Evolutionary conservation across 2,113 vertebrate species (phyloP).

Genomic region (Xiphophorus hellerii): DNA sequence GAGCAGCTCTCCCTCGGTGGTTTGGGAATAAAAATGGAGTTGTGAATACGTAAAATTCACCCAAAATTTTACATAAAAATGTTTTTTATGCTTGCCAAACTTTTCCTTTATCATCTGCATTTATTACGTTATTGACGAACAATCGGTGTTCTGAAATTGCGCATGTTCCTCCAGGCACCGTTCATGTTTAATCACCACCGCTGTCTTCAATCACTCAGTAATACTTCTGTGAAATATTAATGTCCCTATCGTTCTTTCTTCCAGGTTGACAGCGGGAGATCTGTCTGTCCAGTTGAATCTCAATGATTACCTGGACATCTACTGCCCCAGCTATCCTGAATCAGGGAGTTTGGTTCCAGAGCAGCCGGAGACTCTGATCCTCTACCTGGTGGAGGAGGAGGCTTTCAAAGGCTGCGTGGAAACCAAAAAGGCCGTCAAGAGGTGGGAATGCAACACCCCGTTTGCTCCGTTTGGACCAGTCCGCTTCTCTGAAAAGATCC

Average conservation of each 20-base stretch:
- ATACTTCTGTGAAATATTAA: slow-evolving; percentile 48
- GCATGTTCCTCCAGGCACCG: slow-evolving; percentile 38
- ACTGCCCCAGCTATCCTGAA: slow-evolving; percentile 89
- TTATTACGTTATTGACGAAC: slow-evolving; percentile 50
- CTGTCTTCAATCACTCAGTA: slow-evolving; percentile 18
- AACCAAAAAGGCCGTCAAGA: slow-evolving; percentile 89
- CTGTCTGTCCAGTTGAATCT: slow-evolving; percentile 92
- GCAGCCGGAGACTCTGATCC: slow-evolving; percentile 87
- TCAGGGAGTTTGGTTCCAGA: slow-evolving; percentile 32
- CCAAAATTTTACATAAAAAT: neutral
- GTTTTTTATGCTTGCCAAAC: slow-evolving; percentile 19
- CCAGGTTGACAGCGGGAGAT: slow-evolving; percentile 89
- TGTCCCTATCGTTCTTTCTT: slow-evolving; percentile 17
- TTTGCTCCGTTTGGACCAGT: slow-evolving; percentile 89
- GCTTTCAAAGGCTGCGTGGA: slow-evolving; percentile 90
- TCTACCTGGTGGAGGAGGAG: slow-evolving; percentile 91
- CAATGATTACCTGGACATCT: slow-evolving; percentile 98
- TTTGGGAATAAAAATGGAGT: slow-evolving; percentile 17
- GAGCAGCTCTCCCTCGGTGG: neutral
- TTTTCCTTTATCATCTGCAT: slow-evolving; percentile 32
- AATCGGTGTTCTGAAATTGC: slow-evolving; percentile 25
- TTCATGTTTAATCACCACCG: slow-evolving; percentile 28
- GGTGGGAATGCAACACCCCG: slow-evolving; percentile 96
- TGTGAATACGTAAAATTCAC: slow-evolving; percentile 18
- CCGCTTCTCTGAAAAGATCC: slow-evolving; percentile 97